Percentiles rank a stretch among this genome's conserved stretches.
Conservation (phyloP, 1,140 invertebrate genomes). For the Drosophila tani region DNA sequence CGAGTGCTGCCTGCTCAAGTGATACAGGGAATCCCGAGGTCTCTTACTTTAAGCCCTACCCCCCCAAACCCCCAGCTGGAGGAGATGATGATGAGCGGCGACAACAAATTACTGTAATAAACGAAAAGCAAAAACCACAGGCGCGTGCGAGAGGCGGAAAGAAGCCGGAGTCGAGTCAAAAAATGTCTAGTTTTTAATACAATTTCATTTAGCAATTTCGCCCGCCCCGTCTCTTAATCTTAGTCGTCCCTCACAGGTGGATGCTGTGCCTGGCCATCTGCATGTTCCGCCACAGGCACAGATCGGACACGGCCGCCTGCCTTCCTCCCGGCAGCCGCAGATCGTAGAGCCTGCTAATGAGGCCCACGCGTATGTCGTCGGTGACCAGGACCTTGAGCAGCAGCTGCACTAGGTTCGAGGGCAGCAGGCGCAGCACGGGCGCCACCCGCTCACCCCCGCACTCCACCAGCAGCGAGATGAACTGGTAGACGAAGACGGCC, state of each 20-base stretch:
- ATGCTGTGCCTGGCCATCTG: constrained; percentile 86
- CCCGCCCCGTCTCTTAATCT: constrained; percentile 39
- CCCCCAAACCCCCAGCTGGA: constrained; percentile 22
- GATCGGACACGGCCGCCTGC: constrained; percentile 92
- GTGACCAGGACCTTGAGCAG: constrained; percentile 89
- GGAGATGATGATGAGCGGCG: constrained; percentile 44
- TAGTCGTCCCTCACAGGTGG: constrained; percentile 57
- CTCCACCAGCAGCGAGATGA: constrained; percentile 92
- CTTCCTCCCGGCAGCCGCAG: constrained; percentile 89
- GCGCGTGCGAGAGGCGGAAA: constrained; percentile 45
- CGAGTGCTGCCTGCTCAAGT: constrained; percentile 98
- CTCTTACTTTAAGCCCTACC: constrained; percentile 78
- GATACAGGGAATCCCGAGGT: constrained; percentile 86
- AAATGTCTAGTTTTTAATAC: constrained; percentile 64
- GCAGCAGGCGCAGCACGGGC: constrained; percentile 92
- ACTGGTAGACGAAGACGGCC: constrained; percentile 94
- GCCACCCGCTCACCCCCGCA: constrained; percentile 91
- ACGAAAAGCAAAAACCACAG: constrained; percentile 55
- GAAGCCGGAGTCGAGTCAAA: constrained; percentile 54
- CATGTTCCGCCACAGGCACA: constrained; percentile 93
- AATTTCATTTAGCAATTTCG: constrained; percentile 46
- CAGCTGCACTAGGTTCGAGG: constrained; percentile 90
- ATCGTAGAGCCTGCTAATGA: constrained; percentile 89
- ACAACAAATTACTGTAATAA: constrained; percentile 79
- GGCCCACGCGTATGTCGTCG: constrained; percentile 79